Base-by-base conservation (phyloP, 2,113 vertebrate genomes). In the Junco hyemalis region DNA sequence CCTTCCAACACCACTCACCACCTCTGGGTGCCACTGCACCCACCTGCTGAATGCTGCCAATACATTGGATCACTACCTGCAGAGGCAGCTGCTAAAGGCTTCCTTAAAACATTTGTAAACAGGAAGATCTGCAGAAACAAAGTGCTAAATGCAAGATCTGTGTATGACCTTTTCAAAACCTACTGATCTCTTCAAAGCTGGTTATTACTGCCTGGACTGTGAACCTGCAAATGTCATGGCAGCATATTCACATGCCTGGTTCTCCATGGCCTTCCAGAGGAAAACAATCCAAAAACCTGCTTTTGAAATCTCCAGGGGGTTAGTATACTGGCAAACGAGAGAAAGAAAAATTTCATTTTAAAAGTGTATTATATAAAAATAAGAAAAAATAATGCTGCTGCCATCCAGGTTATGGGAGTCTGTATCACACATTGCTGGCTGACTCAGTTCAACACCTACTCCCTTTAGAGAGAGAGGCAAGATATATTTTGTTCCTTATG, bases 61-160 rank as follows among this genome's bases (percentile, higher is more conserved):
- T 8, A 15, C 33, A 45, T 0, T 19, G 42, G n/a, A 85, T 26
- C 68, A 57, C 28, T 42, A 80, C 53, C 70, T 63, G 45, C 1
- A 1, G 29, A 51, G 53, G 63, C 94, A 92, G 83, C 88, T 93
- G 72, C 51, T 94, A 31, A 69, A 86, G 47, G 23, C 87, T 64
- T 81, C 91, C 94, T 92, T 83, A 91, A 78, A 94, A 81, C 38
- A 68, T 44, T 81, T 78, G 51, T 94, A 90, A 95, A 93, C 86
- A 88, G 40, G 44, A 89, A 31, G 35, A 86, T 29, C 29, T 63
- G 64, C 47, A 81, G 54, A 76, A 93, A 66, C 33, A 33, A 86
- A 69, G 54, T 9, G 63, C 68, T 83, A 73, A 94, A 82, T 26
- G 33, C 29, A 76, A 70, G 66, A 79, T 76, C 45, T 65, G 53